Base-by-base conservation (phyloP, 2,888 invertebrate species). In the Anodontia alba region DNA sequence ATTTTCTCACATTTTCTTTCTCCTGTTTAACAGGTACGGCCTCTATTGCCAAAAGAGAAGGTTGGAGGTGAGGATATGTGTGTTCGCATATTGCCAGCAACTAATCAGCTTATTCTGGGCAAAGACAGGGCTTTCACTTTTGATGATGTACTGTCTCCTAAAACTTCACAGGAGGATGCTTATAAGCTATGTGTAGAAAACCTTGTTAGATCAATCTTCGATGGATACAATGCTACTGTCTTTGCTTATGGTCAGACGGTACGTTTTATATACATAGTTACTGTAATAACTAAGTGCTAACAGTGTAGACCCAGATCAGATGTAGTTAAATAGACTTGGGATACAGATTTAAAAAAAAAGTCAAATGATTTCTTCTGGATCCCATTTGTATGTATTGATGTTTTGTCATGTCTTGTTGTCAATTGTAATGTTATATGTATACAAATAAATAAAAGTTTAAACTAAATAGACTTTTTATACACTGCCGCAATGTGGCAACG, bases 231-330 rank as follows among this genome's bases (percentile, higher is more conserved):
- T 95, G 97, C 98, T 0, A 99, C 99, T 0, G 97, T 99, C 75
- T 95, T 99, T 83, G 99, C 99, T 0, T 99, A 99, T 95, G 99
- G 99, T 0, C 99, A 99, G 95, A 99, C 99, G 0, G 94, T 94
- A 90, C 90, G 91, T 87, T 46, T 20, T 8, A 31, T n/a, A 43
- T 72, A 29, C 5, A 38, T 5, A 38, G 12, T 43, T 26, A 23
- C 0, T n/a, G n/a, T 0, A 49, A 8, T 38, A 8, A 8, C 38
- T 38, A 38, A 8, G 5, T 38, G 54, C 15, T 15, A 26, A 54
- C 54, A 26, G 54, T n/a, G n/a, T n/a, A n/a, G n/a, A n/a, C n/a
- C n/a, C n/a, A n/a, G n/a, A n/a, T n/a, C n/a, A n/a, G n/a, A n/a
- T n/a, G n/a, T 46, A 46, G 49, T 46, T 46, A 15, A n/a, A n/a